Base-by-base conservation (phyloP, 2,888 invertebrate species). In the Lasius platythorax region DNA sequence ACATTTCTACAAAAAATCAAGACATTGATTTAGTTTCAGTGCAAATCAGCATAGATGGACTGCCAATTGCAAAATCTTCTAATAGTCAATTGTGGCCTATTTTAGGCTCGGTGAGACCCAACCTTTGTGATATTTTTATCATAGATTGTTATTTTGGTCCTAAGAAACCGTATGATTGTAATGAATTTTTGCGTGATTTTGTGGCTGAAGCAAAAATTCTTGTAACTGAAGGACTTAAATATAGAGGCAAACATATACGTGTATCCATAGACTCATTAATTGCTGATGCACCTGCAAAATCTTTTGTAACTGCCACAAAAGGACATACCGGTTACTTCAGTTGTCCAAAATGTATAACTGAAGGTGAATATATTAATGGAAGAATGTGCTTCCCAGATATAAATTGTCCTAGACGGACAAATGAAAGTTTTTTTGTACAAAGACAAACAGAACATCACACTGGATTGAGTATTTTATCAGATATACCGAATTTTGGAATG, bases 251-350 rank as follows among this genome's bases (percentile, higher is more conserved):
- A 37, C 33, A 37, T 56, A 53, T 70, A 70, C 37, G 12, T 53
- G 53, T 72, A 33, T 37, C 56, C 2, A 72, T 56, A 72, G 3
- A 72, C 56, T 72, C 72, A 15, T 56, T 56, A 37, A 56, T 56
- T 72, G 23, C 23, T 70, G 72, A 72, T 18, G 12, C 56, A 72
- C 37, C 72, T 4, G 72, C 72, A 72, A 72, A 40, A 72, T 68
- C 50, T 50, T 70, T 70, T 53, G n/a, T 53, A 33, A 70, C 70
- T n/a, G 70, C 70, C 12, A 70, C 72, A 37, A 72, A 56, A 56
- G 72, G 72, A n/a, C 70, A 70, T 56, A 56, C 72, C 3, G 56
- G 56, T 37, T 72, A 56, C 0, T 72, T 33, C 1, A 72, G 72
- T 56, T 72, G 56, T 56, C 0, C 2, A 23, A 72, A 72, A 56